Conservation (phyloP, 1,140 invertebrate genomes). For the Globodera rostochiensis region DNA sequence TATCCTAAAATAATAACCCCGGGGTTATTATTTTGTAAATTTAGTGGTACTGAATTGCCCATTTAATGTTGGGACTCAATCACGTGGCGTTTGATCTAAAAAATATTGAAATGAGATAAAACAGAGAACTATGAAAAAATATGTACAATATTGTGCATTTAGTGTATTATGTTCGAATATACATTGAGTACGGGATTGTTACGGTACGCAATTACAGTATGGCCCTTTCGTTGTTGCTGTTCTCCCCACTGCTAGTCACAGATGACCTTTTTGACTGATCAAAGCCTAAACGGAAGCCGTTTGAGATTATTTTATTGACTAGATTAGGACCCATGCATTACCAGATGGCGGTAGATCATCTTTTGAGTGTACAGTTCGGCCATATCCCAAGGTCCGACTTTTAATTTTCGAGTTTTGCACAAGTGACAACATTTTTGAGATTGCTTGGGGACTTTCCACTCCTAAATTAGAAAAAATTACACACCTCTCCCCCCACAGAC, state of each 20-base stretch:
- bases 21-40: too few relatives aligned
- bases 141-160: too few relatives aligned
- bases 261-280: conserved; percentile 8
- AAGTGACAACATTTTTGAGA: conserved; percentile 86
- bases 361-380: not conserved
- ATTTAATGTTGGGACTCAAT: too few relatives aligned
- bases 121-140: too few relatives aligned
- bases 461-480: conserved; percentile 68
- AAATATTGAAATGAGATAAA: too few relatives aligned
- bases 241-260: conserved; percentile 8
- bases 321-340: not conserved
- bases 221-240: conserved; percentile 11
- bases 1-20: too few relatives aligned
- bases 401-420: conserved; percentile 77
- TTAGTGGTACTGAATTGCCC: too few relatives aligned
- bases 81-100: too few relatives aligned
- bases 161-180: too few relatives aligned
- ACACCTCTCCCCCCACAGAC: not conserved
- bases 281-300: not conserved
- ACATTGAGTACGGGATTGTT: not conserved
- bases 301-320: not conserved
- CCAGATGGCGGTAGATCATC: conserved; percentile 11
- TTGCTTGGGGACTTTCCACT: conserved; percentile 90
- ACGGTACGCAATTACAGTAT: not conserved
- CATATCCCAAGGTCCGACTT: not conserved